phyloP scores from a whole-genome alignment of 2,113 vertebrate species.

The Sinocyclocheilus grahami region DNA sequence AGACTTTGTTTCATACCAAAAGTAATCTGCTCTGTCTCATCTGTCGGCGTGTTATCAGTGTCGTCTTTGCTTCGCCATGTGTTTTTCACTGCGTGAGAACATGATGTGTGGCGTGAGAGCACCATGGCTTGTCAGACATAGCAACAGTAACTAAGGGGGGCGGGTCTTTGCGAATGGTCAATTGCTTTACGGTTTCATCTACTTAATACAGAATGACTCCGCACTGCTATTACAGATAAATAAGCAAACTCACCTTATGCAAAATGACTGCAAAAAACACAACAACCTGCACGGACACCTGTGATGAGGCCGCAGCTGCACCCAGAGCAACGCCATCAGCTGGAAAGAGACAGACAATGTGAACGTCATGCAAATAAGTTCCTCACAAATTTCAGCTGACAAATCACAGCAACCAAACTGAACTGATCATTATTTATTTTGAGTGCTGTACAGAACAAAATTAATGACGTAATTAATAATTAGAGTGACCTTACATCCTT shows the following conservation, averaged over 20 bases:
- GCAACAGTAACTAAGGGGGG: too few relatives aligned
- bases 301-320: slow-evolving; percentile 75
- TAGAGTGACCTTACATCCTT: too few relatives aligned
- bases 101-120: too few relatives aligned
- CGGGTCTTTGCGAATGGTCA: too few relatives aligned
- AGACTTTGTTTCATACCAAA: too few relatives aligned
- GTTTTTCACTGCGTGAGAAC: too few relatives aligned
- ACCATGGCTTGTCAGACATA: too few relatives aligned
- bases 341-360: slow-evolving; percentile 44
- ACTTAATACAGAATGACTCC: neutral
- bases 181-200: neutral
- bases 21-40: too few relatives aligned
- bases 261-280: slow-evolving; percentile 81
- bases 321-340: slow-evolving; percentile 82
- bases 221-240: neutral
- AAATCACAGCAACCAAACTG: neutral
- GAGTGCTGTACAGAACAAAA: too few relatives aligned
- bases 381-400: neutral
- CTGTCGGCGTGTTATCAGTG: too few relatives aligned
- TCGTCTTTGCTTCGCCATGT: too few relatives aligned
- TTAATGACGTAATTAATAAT: too few relatives aligned
- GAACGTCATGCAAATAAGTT: neutral
- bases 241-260: slow-evolving; percentile 74
- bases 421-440: neutral
- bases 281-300: slow-evolving; percentile 77